Base-by-base conservation (phyloP, 1,140 invertebrate genomes). In the Theocolax elegans region DNA sequence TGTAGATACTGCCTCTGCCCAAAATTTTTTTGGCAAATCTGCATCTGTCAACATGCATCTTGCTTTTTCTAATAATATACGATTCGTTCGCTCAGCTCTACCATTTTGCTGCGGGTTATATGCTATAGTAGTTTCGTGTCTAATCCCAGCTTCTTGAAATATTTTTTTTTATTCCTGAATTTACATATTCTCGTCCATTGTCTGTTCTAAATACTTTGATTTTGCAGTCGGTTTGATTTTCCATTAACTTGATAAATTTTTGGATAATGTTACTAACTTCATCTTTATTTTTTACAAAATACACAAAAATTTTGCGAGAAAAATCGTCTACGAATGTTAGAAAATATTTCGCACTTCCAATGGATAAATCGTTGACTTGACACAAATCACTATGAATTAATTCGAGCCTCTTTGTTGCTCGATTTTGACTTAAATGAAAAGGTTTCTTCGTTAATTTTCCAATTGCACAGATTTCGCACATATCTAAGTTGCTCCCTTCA, bases 21-120 rank as follows among this genome's bases (percentile, higher is more conserved):
- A 66, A 23, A 51, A 66, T 27, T 17, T 42, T 4, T 53, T 23
- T 2, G 19, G 7, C 13, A 75, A n/a, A 13, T 73, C 49, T n/a
- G 73, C 48, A 12, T 79, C 72, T 31, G 71, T 54, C 4, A 85
- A 49, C 70, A 86, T 60, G 3, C 75, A 71, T 72, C 82, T 66
- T 9, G 80, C 76, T 59, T 67, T 76, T 9, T 82, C 72, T 12
- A 74, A 48, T 10, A 85, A 31, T 2, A 76, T 80, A 54, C 80
- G 19, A 48, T 85, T 85, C 13, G 76, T 54, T 59, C 84, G 66
- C 60, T 86, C 83, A 4, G 79, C 74, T 59, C 74, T 71, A 23
- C 81, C 83, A 76, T 86, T 85, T 60, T 77, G 70, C 67, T 83
- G 73, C 53, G 85, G 80, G 46, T 74, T 72, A 58, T 84, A 78